Percentiles rank a stretch among this genome's conserved stretches.
Conservation (phyloP, 2,888 invertebrate species). For the Halictus ligatus region DNA sequence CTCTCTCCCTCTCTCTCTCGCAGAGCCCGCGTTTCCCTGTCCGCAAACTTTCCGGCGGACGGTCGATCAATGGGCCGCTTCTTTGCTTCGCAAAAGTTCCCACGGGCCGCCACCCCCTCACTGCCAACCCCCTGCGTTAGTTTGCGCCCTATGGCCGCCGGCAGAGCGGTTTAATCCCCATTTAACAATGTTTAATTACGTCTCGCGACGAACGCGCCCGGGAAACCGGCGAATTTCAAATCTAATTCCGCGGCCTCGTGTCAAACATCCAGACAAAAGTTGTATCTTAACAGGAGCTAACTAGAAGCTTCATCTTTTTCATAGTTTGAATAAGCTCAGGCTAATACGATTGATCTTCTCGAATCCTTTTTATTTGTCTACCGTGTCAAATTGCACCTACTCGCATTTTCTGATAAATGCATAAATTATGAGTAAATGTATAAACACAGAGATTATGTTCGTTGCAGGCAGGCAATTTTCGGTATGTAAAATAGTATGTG, state of each 20-base stretch:
- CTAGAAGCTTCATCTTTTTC: no score
- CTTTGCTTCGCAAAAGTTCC: slow-evolving; percentile 5
- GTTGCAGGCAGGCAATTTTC: no score
- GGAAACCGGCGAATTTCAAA: neutral
- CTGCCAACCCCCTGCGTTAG: neutral
- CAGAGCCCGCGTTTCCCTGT: neutral
- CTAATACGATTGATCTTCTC: no score
- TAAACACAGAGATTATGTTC: no score
- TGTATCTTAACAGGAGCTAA: neutral
- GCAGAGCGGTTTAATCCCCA: neutral
- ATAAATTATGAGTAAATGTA: no score
- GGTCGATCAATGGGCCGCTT: slow-evolving; percentile 21
- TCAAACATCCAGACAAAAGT: neutral
- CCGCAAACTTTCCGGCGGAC: slow-evolving; percentile 12
- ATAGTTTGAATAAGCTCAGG: no score
- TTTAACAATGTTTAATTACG: slow-evolving; percentile 1
- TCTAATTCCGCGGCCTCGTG: neutral
- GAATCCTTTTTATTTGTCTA: no score
- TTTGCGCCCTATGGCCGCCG: neutral
- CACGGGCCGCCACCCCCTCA: no score
- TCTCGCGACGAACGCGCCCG: neutral
- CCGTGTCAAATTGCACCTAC: no score
- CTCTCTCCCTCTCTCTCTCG: neutral
- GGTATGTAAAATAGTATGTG: no score
- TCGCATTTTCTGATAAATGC: no score